Base-by-base conservation (phyloP, 2,888 invertebrate genomes). In the Choristoneura rosaceana region DNA sequence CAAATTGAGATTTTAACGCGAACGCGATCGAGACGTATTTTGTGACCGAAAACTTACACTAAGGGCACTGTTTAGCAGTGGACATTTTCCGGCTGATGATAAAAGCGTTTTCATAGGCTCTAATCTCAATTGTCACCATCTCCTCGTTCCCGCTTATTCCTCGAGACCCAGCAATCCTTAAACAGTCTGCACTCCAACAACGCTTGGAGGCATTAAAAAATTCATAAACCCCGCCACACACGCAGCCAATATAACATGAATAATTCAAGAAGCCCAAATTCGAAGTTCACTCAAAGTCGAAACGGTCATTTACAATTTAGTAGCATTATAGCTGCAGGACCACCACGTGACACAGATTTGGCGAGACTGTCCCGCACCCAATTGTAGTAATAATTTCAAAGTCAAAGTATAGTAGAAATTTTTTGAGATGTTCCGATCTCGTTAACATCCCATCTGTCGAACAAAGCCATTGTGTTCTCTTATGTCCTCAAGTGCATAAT, bases 241-340 rank as follows among this genome's bases (percentile, higher is more conserved):
- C 83, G 84, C 81, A 84, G 85, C 84, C 87, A 85, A 88, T 86
- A 86, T 87, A 81, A 81, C 76, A 77, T 90, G 84, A 88, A 90
- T 90, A 85, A 90, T 89, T 90, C 82, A 90, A 81, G 81, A 79
- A 82, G 79, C 83, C 84, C 79, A 88, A 88, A 85, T 89, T 82
- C 84, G 78, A 87, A 88, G 86, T 88, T 87, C 84, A 81, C 80
- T 86, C 88, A 86, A 87, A 89, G 89, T 88, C 87, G 84, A 83
- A 84, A 84, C 77, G 87, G 88, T 84, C 87, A 89, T 89, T 87
- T 86, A 89, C 85, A 88, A 89, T 89, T 89, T 89, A 89, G 87
- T 76, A 89, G 87, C 85, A 88, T 89, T 89, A 89, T 88, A 87
- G 87, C 25, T 4, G 55, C 25, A 55, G 55, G 55, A 10, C 12